Evolutionary conservation across 2,888 invertebrate species (phyloP).

Genomic region (Rhamnusium bicolor): DNA sequence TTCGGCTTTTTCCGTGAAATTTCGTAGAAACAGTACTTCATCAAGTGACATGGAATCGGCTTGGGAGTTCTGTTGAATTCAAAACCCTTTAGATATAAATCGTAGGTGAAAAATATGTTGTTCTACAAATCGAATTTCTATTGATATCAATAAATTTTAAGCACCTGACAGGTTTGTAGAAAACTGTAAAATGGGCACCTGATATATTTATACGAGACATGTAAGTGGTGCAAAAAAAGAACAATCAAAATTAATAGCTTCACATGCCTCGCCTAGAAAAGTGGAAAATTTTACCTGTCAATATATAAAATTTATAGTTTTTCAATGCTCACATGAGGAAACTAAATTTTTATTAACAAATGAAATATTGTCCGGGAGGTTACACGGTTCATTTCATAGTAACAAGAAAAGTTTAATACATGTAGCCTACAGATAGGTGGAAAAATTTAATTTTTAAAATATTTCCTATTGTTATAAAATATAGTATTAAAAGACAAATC

Average conservation of each 20-base stretch:
- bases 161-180: slow-evolving; percentile 49
- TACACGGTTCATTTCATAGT: slow-evolving; percentile 7
- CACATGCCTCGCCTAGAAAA: slow-evolving; percentile 34
- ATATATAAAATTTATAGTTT: slow-evolving; percentile 37
- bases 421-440: not conserved
- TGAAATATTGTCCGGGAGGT: slow-evolving; percentile 32
- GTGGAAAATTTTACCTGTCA: slow-evolving; percentile 41
- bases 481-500: too few species aligned
- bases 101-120: slow-evolving; percentile 67
- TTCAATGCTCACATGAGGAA: slow-evolving; percentile 33
- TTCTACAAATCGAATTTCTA: slow-evolving; percentile 66
- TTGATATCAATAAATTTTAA: slow-evolving; percentile 67
- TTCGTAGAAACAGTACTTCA: slow-evolving; percentile 56
- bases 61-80: slow-evolving; percentile 64
- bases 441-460: not conserved
- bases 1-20: slow-evolving; percentile 39
- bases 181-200: slow-evolving; percentile 47
- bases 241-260: slow-evolving; percentile 44
- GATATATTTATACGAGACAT: slow-evolving; percentile 34
- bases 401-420: slow-evolving; percentile 3
- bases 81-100: slow-evolving; percentile 63
- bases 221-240: slow-evolving; percentile 34
- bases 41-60: slow-evolving; percentile 63
- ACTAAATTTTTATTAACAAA: slow-evolving; percentile 38
- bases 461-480: too few species aligned